Conservation (phyloP, 1,140 invertebrate species). For the Paraescarpia echinospica region DNA sequence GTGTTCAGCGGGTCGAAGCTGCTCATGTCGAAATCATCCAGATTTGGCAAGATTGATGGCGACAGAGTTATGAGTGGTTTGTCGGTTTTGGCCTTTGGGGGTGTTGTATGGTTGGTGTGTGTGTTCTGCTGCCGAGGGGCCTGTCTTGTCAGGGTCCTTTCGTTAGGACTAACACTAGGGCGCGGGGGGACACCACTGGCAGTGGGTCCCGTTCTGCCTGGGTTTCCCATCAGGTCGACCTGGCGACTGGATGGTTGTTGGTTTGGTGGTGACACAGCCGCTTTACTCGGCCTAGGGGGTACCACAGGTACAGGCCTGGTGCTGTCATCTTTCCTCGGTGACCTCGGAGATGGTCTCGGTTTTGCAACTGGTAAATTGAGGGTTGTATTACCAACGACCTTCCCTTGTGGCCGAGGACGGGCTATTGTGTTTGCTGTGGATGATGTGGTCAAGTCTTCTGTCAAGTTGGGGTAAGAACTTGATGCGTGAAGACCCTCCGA, state of each 20-base stretch:
- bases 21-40: neutral
- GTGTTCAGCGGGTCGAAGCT: conserved; percentile 12
- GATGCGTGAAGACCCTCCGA: neutral
- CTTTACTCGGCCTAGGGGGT: conserved; percentile 1
- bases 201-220: neutral
- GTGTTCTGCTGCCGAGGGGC: neutral
- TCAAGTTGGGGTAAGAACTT: neutral
- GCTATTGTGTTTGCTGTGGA: neutral
- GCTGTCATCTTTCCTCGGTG: neutral
- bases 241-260: neutral
- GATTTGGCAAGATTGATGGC: neutral
- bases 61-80: conserved; percentile 12
- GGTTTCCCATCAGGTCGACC: neutral
- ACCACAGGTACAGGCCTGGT: neutral
- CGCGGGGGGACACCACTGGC: neutral
- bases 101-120: neutral
- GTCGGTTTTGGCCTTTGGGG: neutral
- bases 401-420: neutral
- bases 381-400: neutral
- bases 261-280: neutral
- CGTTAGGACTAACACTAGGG: neutral
- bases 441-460: neutral
- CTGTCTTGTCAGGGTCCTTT: neutral
- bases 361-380: neutral
- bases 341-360: neutral